Evolutionary conservation across 2,797 vertebrate genomes (phyloP).

Genomic region (Anas flavirostris): DNA sequence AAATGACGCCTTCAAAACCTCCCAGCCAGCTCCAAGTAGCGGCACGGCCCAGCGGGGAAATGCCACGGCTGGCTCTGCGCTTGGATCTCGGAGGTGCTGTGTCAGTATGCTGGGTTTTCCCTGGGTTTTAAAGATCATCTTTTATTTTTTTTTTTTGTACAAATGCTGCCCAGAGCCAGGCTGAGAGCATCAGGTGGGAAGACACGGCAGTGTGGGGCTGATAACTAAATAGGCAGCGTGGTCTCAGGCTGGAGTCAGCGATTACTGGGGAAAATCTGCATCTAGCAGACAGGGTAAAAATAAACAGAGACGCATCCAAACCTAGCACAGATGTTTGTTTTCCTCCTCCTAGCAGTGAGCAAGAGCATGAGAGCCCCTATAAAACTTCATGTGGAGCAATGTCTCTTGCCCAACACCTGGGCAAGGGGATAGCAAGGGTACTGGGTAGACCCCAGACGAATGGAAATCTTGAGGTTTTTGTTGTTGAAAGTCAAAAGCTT

Average conservation of each 20-base stretch:
- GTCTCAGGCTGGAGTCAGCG: not conserved
- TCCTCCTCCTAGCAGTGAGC: conserved; percentile 3
- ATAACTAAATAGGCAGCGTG: not conserved
- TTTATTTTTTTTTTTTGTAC: not conserved
- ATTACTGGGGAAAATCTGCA: conserved; percentile 5
- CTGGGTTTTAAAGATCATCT: not conserved
- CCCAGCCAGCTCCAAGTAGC: not conserved
- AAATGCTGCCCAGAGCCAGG: not conserved
- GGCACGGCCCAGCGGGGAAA: accelerated
- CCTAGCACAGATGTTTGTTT: not conserved
- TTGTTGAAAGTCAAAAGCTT: not conserved
- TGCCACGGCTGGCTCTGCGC: accelerated
- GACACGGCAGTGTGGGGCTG: not conserved
- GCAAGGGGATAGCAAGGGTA: not conserved
- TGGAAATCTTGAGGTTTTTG: not conserved
- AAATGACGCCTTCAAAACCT: not conserved
- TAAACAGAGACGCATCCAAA: conserved; percentile 31
- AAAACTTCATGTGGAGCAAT: conserved; percentile 1
- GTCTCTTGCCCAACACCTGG: not conserved
- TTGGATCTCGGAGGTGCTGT: not conserved
- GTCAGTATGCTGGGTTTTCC: not conserved
- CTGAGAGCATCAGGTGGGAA: not conserved
- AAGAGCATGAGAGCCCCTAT: not conserved
- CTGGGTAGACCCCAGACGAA: not conserved
- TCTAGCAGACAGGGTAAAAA: conserved; percentile 49